Percentiles rank a stretch among this genome's conserved stretches.
phyloP scores from a whole-genome alignment of 2,113 vertebrate species.

The Malurus elegans region DNA sequence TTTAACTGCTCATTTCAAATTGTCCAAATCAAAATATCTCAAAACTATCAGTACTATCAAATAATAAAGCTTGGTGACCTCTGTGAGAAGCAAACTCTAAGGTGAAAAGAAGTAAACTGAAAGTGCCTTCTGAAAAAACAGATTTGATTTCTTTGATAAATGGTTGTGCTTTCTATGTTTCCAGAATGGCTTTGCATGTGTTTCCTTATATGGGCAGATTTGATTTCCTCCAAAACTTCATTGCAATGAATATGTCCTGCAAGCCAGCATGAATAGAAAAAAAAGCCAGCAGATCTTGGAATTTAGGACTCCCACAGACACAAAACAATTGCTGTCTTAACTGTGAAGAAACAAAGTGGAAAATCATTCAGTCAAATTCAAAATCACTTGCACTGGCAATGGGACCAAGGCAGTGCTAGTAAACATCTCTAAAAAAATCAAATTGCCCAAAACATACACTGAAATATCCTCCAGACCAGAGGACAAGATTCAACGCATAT shows the following conservation, averaged over 20 bases:
- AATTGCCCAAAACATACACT: not conserved
- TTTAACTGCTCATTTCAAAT: not conserved
- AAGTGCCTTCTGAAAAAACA: not conserved
- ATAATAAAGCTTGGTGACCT: not conserved
- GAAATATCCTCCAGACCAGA: not conserved
- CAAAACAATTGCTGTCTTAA: not conserved
- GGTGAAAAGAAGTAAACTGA: not conserved
- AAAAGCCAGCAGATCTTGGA: not conserved
- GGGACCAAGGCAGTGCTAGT: not conserved
- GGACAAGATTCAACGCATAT: not conserved
- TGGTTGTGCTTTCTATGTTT: not conserved
- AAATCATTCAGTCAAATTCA: not conserved
- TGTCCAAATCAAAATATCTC: not conserved
- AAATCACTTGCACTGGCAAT: not conserved
- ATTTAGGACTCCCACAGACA: not conserved
- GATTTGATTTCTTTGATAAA: not conserved
- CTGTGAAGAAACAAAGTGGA: slow-evolving; percentile 16
- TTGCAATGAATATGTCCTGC: not conserved
- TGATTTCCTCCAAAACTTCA: not conserved
- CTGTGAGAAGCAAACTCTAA: not conserved
- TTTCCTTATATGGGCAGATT: not conserved
- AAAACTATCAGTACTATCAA: not conserved
- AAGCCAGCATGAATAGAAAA: not conserved
- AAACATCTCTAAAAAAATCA: not conserved
- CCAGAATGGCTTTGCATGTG: not conserved